Evolutionary conservation across 2,797 vertebrate species (phyloP).

Genomic region (Acestrorhynchus altus): DNA sequence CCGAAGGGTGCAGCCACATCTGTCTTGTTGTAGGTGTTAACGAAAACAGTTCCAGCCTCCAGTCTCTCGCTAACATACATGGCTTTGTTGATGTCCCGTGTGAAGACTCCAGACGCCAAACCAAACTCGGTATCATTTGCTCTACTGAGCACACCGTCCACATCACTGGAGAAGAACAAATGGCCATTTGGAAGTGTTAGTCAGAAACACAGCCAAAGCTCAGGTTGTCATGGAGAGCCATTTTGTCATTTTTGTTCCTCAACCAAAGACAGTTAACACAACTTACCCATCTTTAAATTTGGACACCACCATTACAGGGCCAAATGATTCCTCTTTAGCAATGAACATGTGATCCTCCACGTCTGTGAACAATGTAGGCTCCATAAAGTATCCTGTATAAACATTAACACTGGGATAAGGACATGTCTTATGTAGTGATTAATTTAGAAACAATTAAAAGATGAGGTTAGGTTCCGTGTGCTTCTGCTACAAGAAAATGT

Average conservation of each 20-base stretch:
- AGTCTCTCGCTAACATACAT: conserved; percentile 87
- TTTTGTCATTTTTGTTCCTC: background rate
- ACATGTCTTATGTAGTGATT: background rate
- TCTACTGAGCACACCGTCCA: conserved; percentile 82
- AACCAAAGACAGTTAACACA: conserved; percentile 53
- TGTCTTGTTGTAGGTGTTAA: conserved; percentile 94
- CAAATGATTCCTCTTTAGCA: conserved; percentile 95
- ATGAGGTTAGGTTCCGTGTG: too few relatives aligned
- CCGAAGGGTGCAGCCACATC: conserved; percentile 89
- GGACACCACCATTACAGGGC: conserved; percentile 96
- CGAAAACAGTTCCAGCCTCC: conserved; percentile 87
- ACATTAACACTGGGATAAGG: background rate
- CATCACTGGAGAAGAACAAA: conserved; percentile 69
- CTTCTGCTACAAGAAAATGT: too few relatives aligned
- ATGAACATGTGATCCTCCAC: conserved; percentile 97
- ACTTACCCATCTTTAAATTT: conserved; percentile 93
- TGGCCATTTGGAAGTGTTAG: background rate
- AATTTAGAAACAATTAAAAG: background rate
- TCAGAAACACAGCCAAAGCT: background rate
- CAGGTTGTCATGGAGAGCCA: too few relatives aligned
- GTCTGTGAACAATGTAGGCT: conserved; percentile 92
- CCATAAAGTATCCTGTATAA: conserved; percentile 92
- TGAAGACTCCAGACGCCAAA: conserved; percentile 89
- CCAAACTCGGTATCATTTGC: conserved; percentile 89
- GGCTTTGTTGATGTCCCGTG: conserved; percentile 86